phyloP scores from a whole-genome alignment of 92 coral and sea anemone species.

The Zoanthus sociatus region DNA sequence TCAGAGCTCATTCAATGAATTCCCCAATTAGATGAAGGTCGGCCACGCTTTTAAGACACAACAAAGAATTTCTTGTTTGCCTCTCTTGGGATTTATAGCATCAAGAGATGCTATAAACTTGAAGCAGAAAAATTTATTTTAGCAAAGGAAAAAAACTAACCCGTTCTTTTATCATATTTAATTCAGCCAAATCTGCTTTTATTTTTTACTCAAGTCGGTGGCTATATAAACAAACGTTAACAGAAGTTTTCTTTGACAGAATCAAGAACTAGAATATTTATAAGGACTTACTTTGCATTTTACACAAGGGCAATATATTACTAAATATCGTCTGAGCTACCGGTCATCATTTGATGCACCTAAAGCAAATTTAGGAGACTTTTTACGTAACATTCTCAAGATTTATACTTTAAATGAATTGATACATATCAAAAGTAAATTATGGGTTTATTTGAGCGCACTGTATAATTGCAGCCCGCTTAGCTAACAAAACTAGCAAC shows the following conservation, averaged over 20 bases:
- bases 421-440: slow-evolving; percentile 80
- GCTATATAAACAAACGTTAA: slow-evolving; percentile 48
- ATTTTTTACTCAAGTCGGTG: slow-evolving; percentile 29
- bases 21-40: slow-evolving; percentile 47
- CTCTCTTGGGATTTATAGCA: slow-evolving; percentile 21
- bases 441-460: slow-evolving; percentile 80
- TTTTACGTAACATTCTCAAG: slow-evolving; percentile 60
- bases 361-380: slow-evolving; percentile 63
- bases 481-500: slow-evolving; percentile 49
- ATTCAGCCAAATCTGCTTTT: slow-evolving; percentile 33
- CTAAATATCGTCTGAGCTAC: slow-evolving; percentile 62
- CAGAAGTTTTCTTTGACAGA: slow-evolving; percentile 42
- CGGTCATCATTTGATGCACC: slow-evolving; percentile 50
- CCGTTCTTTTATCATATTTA: neutral
- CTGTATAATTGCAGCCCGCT: slow-evolving; percentile 76
- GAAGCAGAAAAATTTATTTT: neutral
- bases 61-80: neutral
- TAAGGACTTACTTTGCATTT: slow-evolving; percentile 72
- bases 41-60: slow-evolving; percentile 39
- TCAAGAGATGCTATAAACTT: neutral
- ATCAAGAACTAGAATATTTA: slow-evolving; percentile 63
- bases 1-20: slow-evolving; percentile 60
- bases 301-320: slow-evolving; percentile 50
- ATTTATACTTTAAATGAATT: slow-evolving; percentile 74
- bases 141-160: neutral